A percentile compares a stretch with the other conserved stretches of the same genome.
Evolutionary conservation across 2,888 invertebrate genomes (phyloP).

Genomic region (Drosophila paucipuncta): DNA sequence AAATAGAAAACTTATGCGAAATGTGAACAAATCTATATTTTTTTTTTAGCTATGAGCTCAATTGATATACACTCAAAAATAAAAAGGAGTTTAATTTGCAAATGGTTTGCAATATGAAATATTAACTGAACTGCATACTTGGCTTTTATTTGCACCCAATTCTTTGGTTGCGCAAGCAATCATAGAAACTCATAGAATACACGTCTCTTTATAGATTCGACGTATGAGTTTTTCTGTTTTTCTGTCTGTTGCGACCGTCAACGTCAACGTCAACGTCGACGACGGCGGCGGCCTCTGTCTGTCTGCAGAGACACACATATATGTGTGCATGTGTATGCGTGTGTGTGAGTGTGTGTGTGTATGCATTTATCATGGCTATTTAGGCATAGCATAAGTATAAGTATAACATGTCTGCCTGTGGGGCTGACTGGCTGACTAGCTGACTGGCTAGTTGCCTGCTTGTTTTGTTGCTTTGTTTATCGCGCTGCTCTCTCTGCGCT

Average conservation of each 20-base stretch:
- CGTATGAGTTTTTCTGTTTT: not conserved
- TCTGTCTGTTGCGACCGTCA: slow-evolving; percentile 23
- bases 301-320: slow-evolving; percentile 30
- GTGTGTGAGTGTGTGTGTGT: not conserved
- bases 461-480: slow-evolving; percentile 50
- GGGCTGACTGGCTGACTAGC: slow-evolving; percentile 21
- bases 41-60: not conserved
- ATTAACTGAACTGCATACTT: not conserved
- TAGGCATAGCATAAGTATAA: slow-evolving; percentile 56
- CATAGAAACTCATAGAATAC: slow-evolving; percentile 19
- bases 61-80: not conserved
- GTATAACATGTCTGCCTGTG: slow-evolving; percentile 58
- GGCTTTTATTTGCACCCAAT: slow-evolving; percentile 3
- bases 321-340: slow-evolving; percentile 7
- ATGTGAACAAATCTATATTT: not conserved
- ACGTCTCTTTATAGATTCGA: slow-evolving; percentile 17
- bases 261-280: slow-evolving; percentile 3
- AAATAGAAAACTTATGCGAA: not conserved
- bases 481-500: slow-evolving; percentile 29
- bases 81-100: not conserved
- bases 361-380: slow-evolving; percentile 43
- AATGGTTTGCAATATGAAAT: not conserved
- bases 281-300: slow-evolving; percentile 10
- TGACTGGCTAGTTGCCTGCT: slow-evolving; percentile 6
- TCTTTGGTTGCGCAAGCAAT: slow-evolving; percentile 31